phyloP scores from a whole-genome alignment of 2,888 invertebrate genomes.

The Lithophane ornitopus region DNA sequence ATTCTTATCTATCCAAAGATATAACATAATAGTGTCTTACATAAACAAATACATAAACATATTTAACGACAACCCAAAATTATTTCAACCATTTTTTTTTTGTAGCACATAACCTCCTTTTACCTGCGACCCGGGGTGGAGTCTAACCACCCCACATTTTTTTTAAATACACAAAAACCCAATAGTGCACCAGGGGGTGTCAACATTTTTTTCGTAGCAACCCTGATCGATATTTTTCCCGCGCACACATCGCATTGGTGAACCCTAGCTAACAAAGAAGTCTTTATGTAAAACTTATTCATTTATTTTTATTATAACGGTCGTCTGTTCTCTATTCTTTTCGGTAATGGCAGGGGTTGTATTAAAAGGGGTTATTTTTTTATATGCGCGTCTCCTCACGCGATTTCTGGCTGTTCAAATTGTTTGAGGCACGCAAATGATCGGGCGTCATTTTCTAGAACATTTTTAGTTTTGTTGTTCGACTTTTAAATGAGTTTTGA shows the following conservation, averaged over 20 bases:
- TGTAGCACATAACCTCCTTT: slow-evolving; percentile 74
- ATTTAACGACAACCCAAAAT: slow-evolving; percentile 57
- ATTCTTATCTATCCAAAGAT: not conserved
- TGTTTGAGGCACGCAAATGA: slow-evolving; percentile 83
- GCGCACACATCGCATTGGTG: slow-evolving; percentile 80
- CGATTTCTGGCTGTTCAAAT: slow-evolving; percentile 83
- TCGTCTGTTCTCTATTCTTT: slow-evolving; percentile 82
- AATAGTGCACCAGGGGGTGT: slow-evolving; percentile 85
- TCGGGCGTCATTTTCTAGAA: slow-evolving; percentile 67
- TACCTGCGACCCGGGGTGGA: slow-evolving; percentile 86
- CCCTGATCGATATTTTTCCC: slow-evolving; percentile 86
- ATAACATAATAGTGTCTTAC: not conserved
- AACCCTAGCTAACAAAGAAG: slow-evolving; percentile 82
- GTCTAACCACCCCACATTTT: slow-evolving; percentile 84
- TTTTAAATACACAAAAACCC: slow-evolving; percentile 81
- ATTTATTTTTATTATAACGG: slow-evolving; percentile 88
- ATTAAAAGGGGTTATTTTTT: slow-evolving; percentile 77
- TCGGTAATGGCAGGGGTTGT: slow-evolving; percentile 83
- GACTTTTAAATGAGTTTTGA: slow-evolving; percentile 51
- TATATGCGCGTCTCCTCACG: slow-evolving; percentile 83
- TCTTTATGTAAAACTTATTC: slow-evolving; percentile 87
- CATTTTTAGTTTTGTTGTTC: slow-evolving; percentile 53
- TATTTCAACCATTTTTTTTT: slow-evolving; percentile 76
- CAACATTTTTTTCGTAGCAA: slow-evolving; percentile 83
- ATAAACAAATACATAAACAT: slow-evolving; percentile 36